Base-by-base conservation (phyloP, 2,888 invertebrate species). In the Oeneis ivallda region DNA sequence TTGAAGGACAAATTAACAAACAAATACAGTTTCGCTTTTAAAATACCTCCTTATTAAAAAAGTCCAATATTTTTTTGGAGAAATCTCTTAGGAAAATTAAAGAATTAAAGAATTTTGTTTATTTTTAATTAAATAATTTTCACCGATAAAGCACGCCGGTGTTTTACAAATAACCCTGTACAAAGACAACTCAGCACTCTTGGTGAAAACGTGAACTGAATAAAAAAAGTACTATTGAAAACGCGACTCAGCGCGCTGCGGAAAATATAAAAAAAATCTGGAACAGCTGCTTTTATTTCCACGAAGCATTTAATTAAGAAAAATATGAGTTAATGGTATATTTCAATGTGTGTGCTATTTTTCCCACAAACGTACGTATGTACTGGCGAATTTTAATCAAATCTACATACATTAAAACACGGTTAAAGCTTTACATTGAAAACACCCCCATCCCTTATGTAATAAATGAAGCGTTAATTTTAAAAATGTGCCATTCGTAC, bases 241-340 rank as follows among this genome's bases (percentile, higher is more conserved):
- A 58, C 34, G 47, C 47, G 32, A 58, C 34, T 47, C 57, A 10
- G 43, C 32, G 45, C 43, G 43, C 15, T 43, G n/a, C 32, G 45
- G 37, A 10, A 37, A 56, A 19, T 57, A 58, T n/a, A 43, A 45
- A 45, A 62, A 56, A 63, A 49, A 63, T 13, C 56, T 63, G 53
- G 56, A 63, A 56, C 56, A 63, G 11, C 58, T 58, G 58, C 45
- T 34, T 56, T 54, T 63, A 56, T 63, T 63, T 56, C 53, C 56
- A 63, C 58, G 58, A 32, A 47, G 34, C 63, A 49, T 39, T 49
- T 63, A 56, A 56, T 63, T 37, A 63, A 56, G 56, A 49, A 63
- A 56, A 63, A 58, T 63, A 63, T 63, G 63, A 54, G 63, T 56
- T 49, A 63, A 63, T 63, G 63, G 54, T 37, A 39, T 47, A 53